Base-by-base conservation (phyloP, 1,140 invertebrate species). In the Cotesia vestalis region DNA sequence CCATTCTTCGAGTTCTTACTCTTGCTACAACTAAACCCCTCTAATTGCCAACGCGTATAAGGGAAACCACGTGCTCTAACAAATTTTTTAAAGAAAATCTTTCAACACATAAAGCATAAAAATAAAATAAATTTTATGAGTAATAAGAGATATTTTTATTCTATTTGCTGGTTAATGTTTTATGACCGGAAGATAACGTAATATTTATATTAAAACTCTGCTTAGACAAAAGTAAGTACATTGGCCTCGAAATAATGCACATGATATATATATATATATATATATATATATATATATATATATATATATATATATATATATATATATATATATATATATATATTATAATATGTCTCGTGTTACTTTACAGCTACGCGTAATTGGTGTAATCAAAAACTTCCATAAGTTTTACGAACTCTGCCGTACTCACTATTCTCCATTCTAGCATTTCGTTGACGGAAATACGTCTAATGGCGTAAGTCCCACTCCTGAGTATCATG, bases 331-430 rank as follows among this genome's bases (percentile, higher is more conserved):
- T n/a, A n/a, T n/a, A n/a, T n/a, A n/a, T n/a, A 34, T 62, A 17
- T 69, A 20, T 20, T 9, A 20, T 38, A 20, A 27, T 52, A 14
- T 61, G 6, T 14, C 35, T 53, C 12, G 59, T 72, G 69, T 72
- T 75, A 51, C 69, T 71, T 75, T 69, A 75, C 69, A 64, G 73
- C 73, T 75, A 75, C 66, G 46, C 73, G 69, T 75, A 75, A 75
- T 75, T 75, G 73, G 66, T 69, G 34, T 68, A 69, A 75, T 72
- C 67, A 63, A 68, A 63, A 46, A 46, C 40, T 46, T 46, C 40
- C 40, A 46, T 46, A 46, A 46, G 40, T 46, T 8, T 46, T 27
- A 27, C 27, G 27, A 27, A 27, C 27, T 27, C 27, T 27, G 27
- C 27, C 27, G 27, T 27, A 46, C 6, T 46, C 40, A 46, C 40